Conservation (phyloP, 2,888 invertebrate genomes). For the Ctena decussata region DNA sequence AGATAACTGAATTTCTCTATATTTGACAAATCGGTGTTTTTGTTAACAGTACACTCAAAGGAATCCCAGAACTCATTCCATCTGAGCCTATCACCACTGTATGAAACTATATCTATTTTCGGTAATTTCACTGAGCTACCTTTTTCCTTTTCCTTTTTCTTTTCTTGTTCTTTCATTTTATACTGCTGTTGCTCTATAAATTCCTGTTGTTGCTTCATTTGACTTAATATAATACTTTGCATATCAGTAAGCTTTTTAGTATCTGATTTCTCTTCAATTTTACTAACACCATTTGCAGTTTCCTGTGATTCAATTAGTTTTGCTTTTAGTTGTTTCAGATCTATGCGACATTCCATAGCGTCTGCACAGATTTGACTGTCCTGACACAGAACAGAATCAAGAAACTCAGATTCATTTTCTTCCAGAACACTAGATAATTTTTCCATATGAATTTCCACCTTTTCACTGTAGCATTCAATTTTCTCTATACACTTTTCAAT, state of each 20-base stretch:
- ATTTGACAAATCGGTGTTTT: constrained; percentile 15
- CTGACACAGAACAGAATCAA: not conserved
- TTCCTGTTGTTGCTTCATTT: constrained; percentile 12
- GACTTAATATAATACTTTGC: not conserved
- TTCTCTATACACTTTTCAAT: not conserved
- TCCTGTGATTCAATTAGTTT: not conserved
- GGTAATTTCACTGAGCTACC: constrained; percentile 39
- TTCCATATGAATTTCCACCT: constrained; percentile 12
- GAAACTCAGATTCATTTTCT: constrained; percentile 1
- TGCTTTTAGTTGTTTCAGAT: not conserved
- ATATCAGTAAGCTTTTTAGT: not conserved
- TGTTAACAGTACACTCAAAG: constrained; percentile 30
- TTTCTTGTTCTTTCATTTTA: constrained; percentile 1
- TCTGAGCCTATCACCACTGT: constrained; percentile 15
- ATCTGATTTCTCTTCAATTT: not conserved
- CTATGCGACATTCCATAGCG: not conserved
- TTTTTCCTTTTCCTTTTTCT: not conserved
- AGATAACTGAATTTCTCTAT: constrained; percentile 31
- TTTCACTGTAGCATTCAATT: not conserved
- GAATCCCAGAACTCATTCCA: constrained; percentile 41
- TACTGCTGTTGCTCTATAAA: not conserved
- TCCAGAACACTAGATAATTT: not conserved
- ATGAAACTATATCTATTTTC: constrained; percentile 26
- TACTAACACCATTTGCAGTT: not conserved
- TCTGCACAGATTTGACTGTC: constrained; percentile 9